A percentile compares a stretch with the other conserved stretches of the same genome.
phyloP scores from a whole-genome alignment of 1,140 invertebrate genomes.

The Holotrichia oblita region DNA sequence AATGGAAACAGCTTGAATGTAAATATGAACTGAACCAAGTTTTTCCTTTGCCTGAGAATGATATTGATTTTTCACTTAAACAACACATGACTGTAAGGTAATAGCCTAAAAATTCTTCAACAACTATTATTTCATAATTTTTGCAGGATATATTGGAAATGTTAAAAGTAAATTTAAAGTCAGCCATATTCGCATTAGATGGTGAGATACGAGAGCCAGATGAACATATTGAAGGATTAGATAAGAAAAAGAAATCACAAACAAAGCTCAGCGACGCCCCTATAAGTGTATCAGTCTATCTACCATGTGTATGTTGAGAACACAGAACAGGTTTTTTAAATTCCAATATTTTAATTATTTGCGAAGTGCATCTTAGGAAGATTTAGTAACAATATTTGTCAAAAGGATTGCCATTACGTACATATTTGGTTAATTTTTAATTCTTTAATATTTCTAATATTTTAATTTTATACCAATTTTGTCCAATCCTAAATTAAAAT shows the following conservation, averaged over 20 bases:
- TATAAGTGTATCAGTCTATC: constrained; percentile 62
- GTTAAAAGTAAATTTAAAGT: constrained; percentile 67
- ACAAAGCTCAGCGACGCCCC: constrained; percentile 60
- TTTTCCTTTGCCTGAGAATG: constrained; percentile 51
- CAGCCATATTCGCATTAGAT: constrained; percentile 70
- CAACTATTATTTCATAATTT: constrained; percentile 49
- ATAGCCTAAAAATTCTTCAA: constrained; percentile 12
- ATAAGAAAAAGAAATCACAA: constrained; percentile 66
- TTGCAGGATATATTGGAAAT: constrained; percentile 68
- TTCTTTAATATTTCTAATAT: too few relatives aligned
- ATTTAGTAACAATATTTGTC: too few relatives aligned
- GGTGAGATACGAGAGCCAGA: constrained; percentile 66
- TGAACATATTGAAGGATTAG: constrained; percentile 65
- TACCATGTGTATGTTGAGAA: constrained; percentile 40
- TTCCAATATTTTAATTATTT: neutral
- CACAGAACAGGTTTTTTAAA: constrained; percentile 6
- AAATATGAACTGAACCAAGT: constrained; percentile 71
- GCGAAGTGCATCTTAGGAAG: constrained; percentile 18
- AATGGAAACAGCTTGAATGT: constrained; percentile 77
- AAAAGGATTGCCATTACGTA: too few relatives aligned
- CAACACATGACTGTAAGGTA: constrained; percentile 57
- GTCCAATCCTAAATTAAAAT: too few relatives aligned
- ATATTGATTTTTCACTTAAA: constrained; percentile 50
- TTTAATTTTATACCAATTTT: too few relatives aligned
- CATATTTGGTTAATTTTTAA: too few relatives aligned